phyloP scores from a whole-genome alignment of 2,113 vertebrate species.

The Malurus cyaneus region DNA sequence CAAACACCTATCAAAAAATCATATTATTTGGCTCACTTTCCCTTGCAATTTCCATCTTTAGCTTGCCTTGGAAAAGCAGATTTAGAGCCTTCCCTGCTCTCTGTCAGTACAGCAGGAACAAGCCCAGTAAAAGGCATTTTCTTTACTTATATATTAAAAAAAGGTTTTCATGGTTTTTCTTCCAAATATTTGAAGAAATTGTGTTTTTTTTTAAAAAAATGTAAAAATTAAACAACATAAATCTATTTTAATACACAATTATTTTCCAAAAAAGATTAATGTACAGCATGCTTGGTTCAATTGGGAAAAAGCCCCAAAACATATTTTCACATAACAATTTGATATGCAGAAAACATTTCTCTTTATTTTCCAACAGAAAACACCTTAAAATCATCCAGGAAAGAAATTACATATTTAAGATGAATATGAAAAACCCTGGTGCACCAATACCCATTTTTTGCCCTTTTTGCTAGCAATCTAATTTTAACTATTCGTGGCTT shows the following conservation, averaged over 20 bases:
- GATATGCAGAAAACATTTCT: not conserved
- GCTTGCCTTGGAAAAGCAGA: slow-evolving; percentile 26
- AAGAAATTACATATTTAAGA: not conserved
- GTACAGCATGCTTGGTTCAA: not conserved
- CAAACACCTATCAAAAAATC: slow-evolving; percentile 61
- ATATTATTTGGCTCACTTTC: slow-evolving; percentile 52
- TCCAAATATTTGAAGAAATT: not conserved
- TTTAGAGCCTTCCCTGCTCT: not conserved
- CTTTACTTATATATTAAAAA: not conserved
- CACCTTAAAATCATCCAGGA: not conserved
- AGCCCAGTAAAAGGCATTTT: slow-evolving; percentile 1
- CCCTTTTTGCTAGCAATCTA: not conserved
- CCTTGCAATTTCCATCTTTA: slow-evolving; percentile 28
- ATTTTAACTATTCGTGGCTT: not conserved
- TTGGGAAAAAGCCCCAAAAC: not conserved
- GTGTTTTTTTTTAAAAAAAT: not conserved
- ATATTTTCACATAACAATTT: not conserved
- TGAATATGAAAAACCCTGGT: not conserved
- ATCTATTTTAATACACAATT: not conserved
- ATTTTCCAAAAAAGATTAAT: not conserved
- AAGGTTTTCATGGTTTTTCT: not conserved
- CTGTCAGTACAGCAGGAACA: not conserved
- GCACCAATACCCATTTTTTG: not conserved
- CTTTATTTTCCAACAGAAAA: slow-evolving; percentile 22
- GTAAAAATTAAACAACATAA: not conserved